These are phyloP conservation scores for Acleris sparsana DNA, from an alignment of 2,888 invertebrate genomes.

Conservation along the genomic window DNA sequence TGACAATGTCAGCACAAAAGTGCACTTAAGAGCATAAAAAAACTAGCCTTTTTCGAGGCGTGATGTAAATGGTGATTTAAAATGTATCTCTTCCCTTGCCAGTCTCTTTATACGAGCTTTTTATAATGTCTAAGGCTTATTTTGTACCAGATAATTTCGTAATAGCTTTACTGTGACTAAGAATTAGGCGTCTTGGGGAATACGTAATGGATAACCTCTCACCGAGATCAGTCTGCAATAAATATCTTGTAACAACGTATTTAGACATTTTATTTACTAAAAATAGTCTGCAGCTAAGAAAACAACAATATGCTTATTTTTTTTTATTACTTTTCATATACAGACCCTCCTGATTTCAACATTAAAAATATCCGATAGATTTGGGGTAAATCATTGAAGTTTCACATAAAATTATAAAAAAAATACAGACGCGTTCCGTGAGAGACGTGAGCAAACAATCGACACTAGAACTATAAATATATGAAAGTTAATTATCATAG, in stretches of 20 bases:
- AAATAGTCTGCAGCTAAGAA: constrained; percentile 7
- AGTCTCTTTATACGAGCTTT: background rate
- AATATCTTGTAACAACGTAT: constrained; percentile 35
- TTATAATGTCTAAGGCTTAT: background rate
- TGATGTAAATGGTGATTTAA: no score
- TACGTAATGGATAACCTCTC: constrained; percentile 33
- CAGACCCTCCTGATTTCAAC: constrained; percentile 75
- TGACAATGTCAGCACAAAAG: no score
- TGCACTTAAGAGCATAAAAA: no score
- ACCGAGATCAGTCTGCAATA: constrained; percentile 43
- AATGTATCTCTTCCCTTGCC: no score
- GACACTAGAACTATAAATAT: constrained; percentile 71
- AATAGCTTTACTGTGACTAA: background rate
- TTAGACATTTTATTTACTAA: constrained; percentile 5
- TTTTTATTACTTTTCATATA: constrained; percentile 73
- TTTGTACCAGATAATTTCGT: background rate
- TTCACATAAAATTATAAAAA: constrained; percentile 49
- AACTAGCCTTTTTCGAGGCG: no score
- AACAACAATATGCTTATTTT: constrained; percentile 60
- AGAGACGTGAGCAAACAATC: constrained; percentile 56
- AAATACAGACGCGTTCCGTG: constrained; percentile 45
- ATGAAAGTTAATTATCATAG: constrained; percentile 58
- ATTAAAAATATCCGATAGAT: constrained; percentile 67
- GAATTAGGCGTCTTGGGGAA: constrained; percentile 16
- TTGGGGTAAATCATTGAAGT: constrained; percentile 58